A percentile compares a stretch with the other conserved stretches of the same genome.
phyloP scores from a whole-genome alignment of 1,140 invertebrate species.

The Chironomus tepperi region DNA sequence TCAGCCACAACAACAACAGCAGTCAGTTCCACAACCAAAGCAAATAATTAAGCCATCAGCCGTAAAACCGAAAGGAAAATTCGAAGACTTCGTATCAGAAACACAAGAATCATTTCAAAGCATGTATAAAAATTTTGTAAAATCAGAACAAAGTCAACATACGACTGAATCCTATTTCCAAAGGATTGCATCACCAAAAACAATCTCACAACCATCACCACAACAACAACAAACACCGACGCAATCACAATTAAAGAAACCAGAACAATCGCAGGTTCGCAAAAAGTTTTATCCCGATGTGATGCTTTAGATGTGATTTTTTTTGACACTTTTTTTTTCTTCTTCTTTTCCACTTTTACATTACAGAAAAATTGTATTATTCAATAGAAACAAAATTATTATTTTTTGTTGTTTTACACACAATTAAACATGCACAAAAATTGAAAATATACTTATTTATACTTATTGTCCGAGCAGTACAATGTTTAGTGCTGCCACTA shows the following conservation, averaged over 20 bases:
- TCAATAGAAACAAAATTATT: not conserved
- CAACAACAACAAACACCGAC: constrained; percentile 43
- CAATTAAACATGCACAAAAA: not conserved
- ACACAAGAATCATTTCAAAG: not conserved
- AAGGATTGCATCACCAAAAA: constrained; percentile 31
- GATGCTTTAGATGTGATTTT: constrained; percentile 19
- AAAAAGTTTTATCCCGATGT: constrained; percentile 18
- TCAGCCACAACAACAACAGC: constrained; percentile 21
- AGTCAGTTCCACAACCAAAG: constrained; percentile 27
- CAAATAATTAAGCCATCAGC: constrained; percentile 27
- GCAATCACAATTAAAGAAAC: constrained; percentile 27
- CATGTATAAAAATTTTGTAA: constrained; percentile 17
- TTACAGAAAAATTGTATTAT: constrained; percentile 15
- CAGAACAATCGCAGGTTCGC: not conserved
- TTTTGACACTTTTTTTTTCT: not conserved
- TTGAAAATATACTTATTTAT: not conserved
- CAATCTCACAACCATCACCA: constrained; percentile 50
- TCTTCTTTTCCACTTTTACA: not conserved
- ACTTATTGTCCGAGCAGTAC: not conserved
- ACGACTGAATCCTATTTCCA: constrained; percentile 47
- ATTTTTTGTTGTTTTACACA: not conserved
- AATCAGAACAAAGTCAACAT: constrained; percentile 41
- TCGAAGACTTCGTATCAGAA: not conserved
- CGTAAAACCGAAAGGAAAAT: not conserved
- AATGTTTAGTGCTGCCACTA: too few species aligned